These are phyloP conservation scores for Cheilosia scutellata DNA, from an alignment of 2,888 invertebrate species.

Conservation along the genomic window DNA sequence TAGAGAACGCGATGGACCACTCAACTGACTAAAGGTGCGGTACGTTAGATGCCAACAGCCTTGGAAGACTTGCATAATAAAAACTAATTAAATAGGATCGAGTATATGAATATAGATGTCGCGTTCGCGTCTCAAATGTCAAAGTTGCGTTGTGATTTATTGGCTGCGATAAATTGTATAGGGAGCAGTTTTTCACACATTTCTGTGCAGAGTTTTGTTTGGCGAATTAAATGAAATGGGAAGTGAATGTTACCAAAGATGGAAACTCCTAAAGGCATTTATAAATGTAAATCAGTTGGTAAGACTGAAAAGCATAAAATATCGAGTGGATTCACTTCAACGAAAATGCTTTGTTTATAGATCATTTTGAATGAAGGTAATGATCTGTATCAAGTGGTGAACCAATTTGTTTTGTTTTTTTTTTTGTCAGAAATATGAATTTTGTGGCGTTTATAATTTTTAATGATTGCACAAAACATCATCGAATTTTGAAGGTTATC, in stretches of 20 bases:
- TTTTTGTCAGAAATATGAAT: conserved; percentile 14
- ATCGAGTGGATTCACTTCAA: conserved; percentile 47
- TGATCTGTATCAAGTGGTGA: conserved; percentile 38
- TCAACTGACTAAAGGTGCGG: conserved; percentile 33
- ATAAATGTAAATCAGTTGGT: conserved; percentile 48
- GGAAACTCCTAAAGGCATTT: conserved; percentile 33
- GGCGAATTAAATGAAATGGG: conserved; percentile 34
- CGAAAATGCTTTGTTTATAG: conserved; percentile 55
- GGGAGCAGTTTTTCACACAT: conserved; percentile 38
- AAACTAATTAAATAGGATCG: conserved; percentile 58
- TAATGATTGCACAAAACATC: conserved; percentile 15
- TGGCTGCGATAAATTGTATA: conserved; percentile 10
- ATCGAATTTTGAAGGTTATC: conserved; percentile 41
- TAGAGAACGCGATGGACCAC: conserved; percentile 61
- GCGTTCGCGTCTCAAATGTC: conserved; percentile 65
- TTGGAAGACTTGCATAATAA: conserved; percentile 69
- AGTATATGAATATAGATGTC: background rate
- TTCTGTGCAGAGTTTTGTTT: background rate
- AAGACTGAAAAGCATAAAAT: conserved; percentile 41
- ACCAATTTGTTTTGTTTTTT: conserved; percentile 34
- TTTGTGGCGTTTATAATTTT: conserved; percentile 26
- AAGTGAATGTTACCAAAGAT: conserved; percentile 54
- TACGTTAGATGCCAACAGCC: conserved; percentile 48
- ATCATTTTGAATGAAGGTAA: conserved; percentile 7
- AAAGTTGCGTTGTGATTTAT: conserved; percentile 64